phyloP scores from a whole-genome alignment of 2,113 vertebrate species.

The Antigone vipio region DNA sequence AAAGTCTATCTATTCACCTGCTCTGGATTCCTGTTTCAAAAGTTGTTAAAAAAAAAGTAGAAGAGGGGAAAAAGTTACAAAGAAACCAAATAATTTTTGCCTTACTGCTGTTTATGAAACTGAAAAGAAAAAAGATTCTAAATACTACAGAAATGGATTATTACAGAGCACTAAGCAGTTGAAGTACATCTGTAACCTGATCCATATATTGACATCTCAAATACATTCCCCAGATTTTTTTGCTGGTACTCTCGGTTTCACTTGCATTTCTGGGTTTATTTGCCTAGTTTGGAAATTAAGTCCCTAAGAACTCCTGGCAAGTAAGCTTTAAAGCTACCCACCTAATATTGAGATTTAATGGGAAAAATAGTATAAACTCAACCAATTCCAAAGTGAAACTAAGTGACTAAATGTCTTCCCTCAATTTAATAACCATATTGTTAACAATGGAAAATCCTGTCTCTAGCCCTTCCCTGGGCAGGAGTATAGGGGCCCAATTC shows the following conservation, averaged over 20 bases:
- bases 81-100: background rate
- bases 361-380: background rate
- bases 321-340: background rate
- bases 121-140: rapidly evolving
- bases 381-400: background rate
- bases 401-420: background rate
- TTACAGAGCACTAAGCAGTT: background rate
- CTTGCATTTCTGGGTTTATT: background rate
- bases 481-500: background rate
- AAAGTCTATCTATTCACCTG: background rate
- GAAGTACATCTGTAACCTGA: background rate
- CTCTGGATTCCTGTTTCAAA: background rate
- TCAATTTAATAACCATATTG: background rate
- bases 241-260: background rate
- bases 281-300: background rate
- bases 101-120: background rate
- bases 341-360: background rate
- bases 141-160: background rate
- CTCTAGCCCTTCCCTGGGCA: background rate
- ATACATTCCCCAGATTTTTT: background rate
- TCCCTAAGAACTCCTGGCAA: background rate
- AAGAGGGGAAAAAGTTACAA: background rate
- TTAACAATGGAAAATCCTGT: background rate
- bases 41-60: background rate
- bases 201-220: background rate